Evolutionary conservation across 2,797 vertebrate genomes (phyloP).

Genomic region (Acanthopagrus latus): DNA sequence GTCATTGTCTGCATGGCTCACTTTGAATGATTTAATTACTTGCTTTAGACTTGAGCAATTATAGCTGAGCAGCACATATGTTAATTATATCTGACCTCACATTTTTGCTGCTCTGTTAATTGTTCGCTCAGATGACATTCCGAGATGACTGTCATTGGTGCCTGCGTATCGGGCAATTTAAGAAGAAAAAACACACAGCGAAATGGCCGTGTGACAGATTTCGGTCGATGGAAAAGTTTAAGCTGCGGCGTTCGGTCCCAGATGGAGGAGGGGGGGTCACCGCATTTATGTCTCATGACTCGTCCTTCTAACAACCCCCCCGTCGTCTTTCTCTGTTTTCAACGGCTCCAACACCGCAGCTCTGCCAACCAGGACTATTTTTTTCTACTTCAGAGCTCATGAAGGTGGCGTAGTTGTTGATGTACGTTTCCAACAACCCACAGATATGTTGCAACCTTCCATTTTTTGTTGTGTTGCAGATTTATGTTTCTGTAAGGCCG

Average conservation of each 20-base stretch:
- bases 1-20: slow-evolving; percentile 67
- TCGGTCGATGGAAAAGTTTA: slow-evolving; percentile 44
- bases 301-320: slow-evolving; percentile 20
- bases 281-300: slow-evolving; percentile 4
- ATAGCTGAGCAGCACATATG: slow-evolving; percentile 80
- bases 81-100: slow-evolving; percentile 83
- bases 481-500: too few relatives aligned
- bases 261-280: slow-evolving; percentile 37
- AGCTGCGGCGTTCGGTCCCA: slow-evolving; percentile 10
- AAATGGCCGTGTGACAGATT: slow-evolving; percentile 43
- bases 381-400: too few relatives aligned
- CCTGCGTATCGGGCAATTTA: slow-evolving; percentile 68
- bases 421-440: too few relatives aligned
- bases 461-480: too few relatives aligned
- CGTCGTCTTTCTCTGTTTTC: slow-evolving; percentile 21
- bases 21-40: slow-evolving; percentile 80
- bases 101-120: slow-evolving; percentile 79
- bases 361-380: neutral
- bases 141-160: slow-evolving; percentile 70
- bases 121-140: slow-evolving; percentile 76
- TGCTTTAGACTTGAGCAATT: slow-evolving; percentile 80
- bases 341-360: neutral
- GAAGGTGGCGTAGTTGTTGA: too few relatives aligned
- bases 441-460: too few relatives aligned
- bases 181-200: neutral